Conservation (phyloP, 2,113 vertebrate species). For the Pygoscelis adeliae region DNA sequence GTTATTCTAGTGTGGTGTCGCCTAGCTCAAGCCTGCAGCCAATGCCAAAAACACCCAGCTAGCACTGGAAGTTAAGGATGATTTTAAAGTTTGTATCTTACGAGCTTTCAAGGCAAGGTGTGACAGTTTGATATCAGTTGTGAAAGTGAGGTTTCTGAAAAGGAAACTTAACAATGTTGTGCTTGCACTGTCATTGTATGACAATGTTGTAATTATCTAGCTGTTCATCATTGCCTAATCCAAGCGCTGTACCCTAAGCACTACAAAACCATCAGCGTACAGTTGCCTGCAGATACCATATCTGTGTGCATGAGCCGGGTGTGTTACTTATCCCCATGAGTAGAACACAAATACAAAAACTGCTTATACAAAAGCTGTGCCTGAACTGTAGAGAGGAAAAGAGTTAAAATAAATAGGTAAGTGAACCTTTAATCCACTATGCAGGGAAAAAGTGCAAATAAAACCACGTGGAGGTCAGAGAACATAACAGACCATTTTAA, state of each 20-base stretch:
- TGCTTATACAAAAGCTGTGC: not conserved
- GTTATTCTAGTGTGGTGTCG: not conserved
- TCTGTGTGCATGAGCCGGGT: too few species aligned
- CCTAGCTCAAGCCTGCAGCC: not conserved
- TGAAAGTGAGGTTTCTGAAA: not conserved
- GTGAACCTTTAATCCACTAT: not conserved
- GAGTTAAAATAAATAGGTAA: not conserved
- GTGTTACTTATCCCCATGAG: not conserved
- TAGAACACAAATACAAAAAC: not conserved
- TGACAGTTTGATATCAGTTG: not conserved
- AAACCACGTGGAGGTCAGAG: not conserved
- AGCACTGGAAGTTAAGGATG: not conserved
- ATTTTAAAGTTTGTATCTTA: not conserved
- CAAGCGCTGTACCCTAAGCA: rapidly evolving
- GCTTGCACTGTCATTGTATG: not conserved
- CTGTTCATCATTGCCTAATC: not conserved
- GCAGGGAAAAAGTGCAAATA: not conserved
- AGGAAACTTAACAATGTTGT: not conserved
- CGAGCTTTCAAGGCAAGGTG: not conserved
- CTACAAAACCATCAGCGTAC: not conserved
- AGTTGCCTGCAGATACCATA: not conserved
- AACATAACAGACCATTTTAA: not conserved
- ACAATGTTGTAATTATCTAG: rapidly evolving
- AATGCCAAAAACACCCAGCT: not conserved
- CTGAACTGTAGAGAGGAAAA: not conserved